Evolutionary conservation across 92 coral and sea anemone species (phyloP), one percentile per base, ranked within the genome.

Genomic region (Epizoanthus fatuus): DNA sequence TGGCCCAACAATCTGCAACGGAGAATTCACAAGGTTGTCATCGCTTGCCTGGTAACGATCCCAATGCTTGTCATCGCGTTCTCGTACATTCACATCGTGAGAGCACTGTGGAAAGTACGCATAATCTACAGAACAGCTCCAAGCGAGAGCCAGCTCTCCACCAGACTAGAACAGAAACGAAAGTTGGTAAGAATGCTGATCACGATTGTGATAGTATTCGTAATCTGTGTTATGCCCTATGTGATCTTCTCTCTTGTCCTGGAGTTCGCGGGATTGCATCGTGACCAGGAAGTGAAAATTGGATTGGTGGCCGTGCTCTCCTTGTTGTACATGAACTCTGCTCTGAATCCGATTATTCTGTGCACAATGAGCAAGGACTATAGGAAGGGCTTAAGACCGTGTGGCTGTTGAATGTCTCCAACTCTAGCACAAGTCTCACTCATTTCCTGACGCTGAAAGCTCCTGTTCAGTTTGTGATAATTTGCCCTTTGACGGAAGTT

Each of bases 311-410:
- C 89, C 3, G 89, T 93, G 22, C 59, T 97, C 69, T 95, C 99
- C 19, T 67, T 95, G 35, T 80, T 97, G 17, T 97, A 93, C 78
- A 81, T 96, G 40, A 95, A 97, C 82, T 95, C 98, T 49, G 99
- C 99, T 8, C 91, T 97, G 38, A 95, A 97, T 69, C 99, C 99
- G 0, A 66, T 97, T 65, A 95, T 97, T 85, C 81, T 97, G 63
- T 93, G 98, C 55, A 93, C 93, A 7, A 97, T 97, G 99, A 97
- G 99, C 88, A 97, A 97, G 73, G 99, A 97, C 71, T 97, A 95
- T 67, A 84, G 98, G 55, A 93, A 85, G 60, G 98, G 96, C 6
- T 69, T 94, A 7, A 73, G 94, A 39, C 98, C 98, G 7, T 94
- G 98, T 72, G 93, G 93, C 15, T 90, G 93, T 64, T 89, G 84